Conservation (phyloP, 2,113 vertebrate species). For the Suncus etruscus region DNA sequence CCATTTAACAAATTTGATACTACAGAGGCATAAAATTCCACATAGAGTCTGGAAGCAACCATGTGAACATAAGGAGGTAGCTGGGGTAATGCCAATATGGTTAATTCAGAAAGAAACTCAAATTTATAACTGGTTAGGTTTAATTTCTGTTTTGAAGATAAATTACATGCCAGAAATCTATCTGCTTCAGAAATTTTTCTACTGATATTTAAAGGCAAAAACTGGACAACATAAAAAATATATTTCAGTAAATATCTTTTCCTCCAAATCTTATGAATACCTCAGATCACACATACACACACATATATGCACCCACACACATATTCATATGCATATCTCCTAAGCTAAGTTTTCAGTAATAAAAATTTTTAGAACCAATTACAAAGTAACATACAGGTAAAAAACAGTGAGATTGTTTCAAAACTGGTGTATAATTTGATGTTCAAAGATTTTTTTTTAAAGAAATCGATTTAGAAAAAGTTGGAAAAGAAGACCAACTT, state of each 20-base stretch:
- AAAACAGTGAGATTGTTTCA: constrained; percentile 69
- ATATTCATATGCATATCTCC: constrained; percentile 1
- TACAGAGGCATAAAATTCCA: constrained; percentile 84
- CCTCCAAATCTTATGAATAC: constrained; percentile 32
- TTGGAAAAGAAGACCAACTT: constrained; percentile 81
- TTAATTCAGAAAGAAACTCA: constrained; percentile 85
- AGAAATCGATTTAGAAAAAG: constrained; percentile 78
- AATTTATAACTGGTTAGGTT: constrained; percentile 83
- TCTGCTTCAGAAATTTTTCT: constrained; percentile 71
- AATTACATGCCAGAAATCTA: constrained; percentile 81
- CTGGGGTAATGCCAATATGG: constrained; percentile 83
- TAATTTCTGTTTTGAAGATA: constrained; percentile 84
- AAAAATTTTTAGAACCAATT: constrained; percentile 61
- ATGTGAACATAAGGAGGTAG: constrained; percentile 83
- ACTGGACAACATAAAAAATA: constrained; percentile 77
- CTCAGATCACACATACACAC: constrained; percentile 25
- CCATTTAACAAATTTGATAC: constrained; percentile 86
- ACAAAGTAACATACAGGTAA: constrained; percentile 16
- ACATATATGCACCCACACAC: background rate
- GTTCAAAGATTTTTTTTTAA: constrained; percentile 65
- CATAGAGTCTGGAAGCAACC: constrained; percentile 84
- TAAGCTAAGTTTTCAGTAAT: constrained; percentile 54
- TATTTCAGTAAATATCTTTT: constrained; percentile 72
- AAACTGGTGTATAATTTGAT: constrained; percentile 62
- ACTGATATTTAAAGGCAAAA: constrained; percentile 79